Evolutionary conservation across 1,140 invertebrate species (phyloP), one percentile per base, ranked within the genome.

Genomic region (Dinoponera quadriceps): DNA sequence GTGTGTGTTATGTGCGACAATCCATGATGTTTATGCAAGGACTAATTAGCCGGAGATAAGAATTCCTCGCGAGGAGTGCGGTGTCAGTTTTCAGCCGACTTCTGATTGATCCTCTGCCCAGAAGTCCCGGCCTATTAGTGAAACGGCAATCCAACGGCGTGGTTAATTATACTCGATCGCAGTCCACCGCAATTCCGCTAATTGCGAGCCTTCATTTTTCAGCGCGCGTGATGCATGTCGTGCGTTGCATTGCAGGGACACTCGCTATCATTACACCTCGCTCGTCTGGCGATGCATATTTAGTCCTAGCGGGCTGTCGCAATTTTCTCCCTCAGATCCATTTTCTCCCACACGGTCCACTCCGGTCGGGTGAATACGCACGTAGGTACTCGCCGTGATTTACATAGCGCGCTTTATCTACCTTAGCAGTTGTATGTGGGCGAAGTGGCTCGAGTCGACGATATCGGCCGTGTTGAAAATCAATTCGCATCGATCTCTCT

Each of bases 401-500:
- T 69, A 71, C 5, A 57, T 57, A 80, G 54, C 18, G 18, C 33
- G 14, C 9, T 54, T 51, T 66, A 27, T 27, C 48, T 33, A 75
- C 14, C 7, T 44, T 38, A 4, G 14, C 62, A 29, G 38, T 48
- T 29, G 4, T 29, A 65, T 33, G 33, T 80, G 65, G 33, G 65
- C 49, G 69, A 71, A 71, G 51, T 48, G 22, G 22, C 55, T 51
- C 33, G 22, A 57, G 3, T 71, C 51, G 22, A 71, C 33, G 33
- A 48, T 57, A 59, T 71, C 22, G 22, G 55, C 16, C 25, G 18
- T 48, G 51, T 71, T 71, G 51, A 71, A 71, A 80, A 80, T 80
- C 65, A 71, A 71, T 80, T 59, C 33, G 14, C 33, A 29, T 57
- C 51, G 51, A 80, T 71, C 65, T 48, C 29, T 71, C 25, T 5